Evolutionary conservation across 2,797 vertebrate genomes (phyloP), one percentile per base, ranked within the genome.

Genomic region (Sebastes diaconus): DNA sequence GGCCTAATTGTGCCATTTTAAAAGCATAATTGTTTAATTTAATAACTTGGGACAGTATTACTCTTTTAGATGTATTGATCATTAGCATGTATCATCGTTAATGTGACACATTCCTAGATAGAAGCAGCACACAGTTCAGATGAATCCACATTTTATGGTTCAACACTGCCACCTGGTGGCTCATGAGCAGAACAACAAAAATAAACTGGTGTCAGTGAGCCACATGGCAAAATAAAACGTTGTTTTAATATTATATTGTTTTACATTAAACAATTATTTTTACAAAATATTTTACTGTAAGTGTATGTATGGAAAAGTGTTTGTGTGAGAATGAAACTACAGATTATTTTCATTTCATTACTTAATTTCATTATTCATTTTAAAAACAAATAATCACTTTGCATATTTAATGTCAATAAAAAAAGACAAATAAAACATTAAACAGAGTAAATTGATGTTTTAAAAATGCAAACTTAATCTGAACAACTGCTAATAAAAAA

Each of bases 81-180:
- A 36, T 54, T 42, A 12, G 5, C 18, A 22, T 6, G 7, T 30
- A 18, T 54, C 1, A 73, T 1, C 30, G 2, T 61, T 1, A 39
- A 24, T 64, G 20, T 18, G 18, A 74, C 4, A n/a, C 1, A 57
- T 27, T 84, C 75, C 12, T 42, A 20, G 16, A 39, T 5, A 79
- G 46, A 77, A 7, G 9, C n/a, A 39, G 6, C 7, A 18, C 16
- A 25, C 2, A 8, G 16, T 8, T 50, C 2, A 55, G 14, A 73
- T 39, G 0, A 25, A 27, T 74, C 24, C 18, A 39, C 3, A 27
- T 25, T 60, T 50, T 3, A 18, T 77, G 59, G 68, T 13, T 20
- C 39, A 74, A 84, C 42, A 83, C 60, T 77, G 80, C 80, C 85
- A 72, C 58, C 90, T 89, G 11, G 20, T 88, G 93, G 73, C 6